These are phyloP conservation scores for Phalacrocorax pelagicus DNA, from an alignment of 2,113 vertebrate species.

Conservation along the genomic window DNA sequence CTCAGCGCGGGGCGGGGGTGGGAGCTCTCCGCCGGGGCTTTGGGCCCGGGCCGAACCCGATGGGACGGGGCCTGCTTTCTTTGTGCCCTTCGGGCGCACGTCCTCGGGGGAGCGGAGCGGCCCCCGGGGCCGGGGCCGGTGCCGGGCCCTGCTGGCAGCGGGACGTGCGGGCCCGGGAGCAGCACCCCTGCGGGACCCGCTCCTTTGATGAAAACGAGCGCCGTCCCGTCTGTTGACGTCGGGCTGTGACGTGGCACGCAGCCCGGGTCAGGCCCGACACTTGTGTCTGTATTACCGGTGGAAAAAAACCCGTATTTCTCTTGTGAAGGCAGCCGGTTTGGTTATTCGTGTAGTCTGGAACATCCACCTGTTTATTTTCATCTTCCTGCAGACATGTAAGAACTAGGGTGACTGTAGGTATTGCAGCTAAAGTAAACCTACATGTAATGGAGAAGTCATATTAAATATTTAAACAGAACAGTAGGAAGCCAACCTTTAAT, in stretches of 20 bases:
- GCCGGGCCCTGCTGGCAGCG: too few relatives aligned
- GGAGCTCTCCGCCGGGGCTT: too few relatives aligned
- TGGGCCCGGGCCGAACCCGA: not conserved
- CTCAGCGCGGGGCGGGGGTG: too few relatives aligned
- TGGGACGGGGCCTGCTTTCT: not conserved
- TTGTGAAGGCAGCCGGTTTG: too few relatives aligned
- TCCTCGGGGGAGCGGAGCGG: too few relatives aligned
- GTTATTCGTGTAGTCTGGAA: accelerated
- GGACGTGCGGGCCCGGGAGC: not conserved
- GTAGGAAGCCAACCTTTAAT: accelerated
- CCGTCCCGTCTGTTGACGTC: too few relatives aligned
- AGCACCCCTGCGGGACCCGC: not conserved
- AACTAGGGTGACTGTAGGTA: accelerated
- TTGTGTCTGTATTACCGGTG: accelerated
- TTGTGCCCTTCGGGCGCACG: not conserved
- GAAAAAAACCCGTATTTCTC: not conserved
- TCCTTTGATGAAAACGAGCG: accelerated
- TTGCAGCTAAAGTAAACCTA: accelerated
- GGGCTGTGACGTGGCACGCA: not conserved
- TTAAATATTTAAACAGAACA: not conserved
- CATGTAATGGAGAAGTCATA: accelerated
- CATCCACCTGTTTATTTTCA: not conserved
- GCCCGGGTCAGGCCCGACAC: not conserved
- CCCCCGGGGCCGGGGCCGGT: too few relatives aligned
- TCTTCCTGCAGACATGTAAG: accelerated